Evolutionary conservation across 2,888 invertebrate species (phyloP), one percentile per base, ranked within the genome.

Genomic region (Megalurothrips usitatus): DNA sequence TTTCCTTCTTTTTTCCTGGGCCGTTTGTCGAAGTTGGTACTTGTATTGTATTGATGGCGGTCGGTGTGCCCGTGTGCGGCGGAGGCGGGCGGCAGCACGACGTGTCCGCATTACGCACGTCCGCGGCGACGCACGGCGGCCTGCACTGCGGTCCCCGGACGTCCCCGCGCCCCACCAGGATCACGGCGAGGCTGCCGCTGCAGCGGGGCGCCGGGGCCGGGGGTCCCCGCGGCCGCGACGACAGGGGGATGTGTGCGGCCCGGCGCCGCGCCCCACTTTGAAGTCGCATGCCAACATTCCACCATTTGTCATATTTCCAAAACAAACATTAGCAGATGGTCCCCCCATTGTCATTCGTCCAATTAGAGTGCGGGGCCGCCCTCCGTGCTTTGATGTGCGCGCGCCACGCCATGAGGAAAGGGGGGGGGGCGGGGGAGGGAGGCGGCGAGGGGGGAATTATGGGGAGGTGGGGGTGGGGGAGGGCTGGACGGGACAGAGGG

Each of bases 301-400:
- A 12, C 23, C 68, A 75, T 75, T 75, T 75, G 68, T 75, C 68
- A 75, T 75, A 75, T 75, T 75, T 75, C 68, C 68, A 75, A 75
- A 75, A 75, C 68, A 75, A 75, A 75, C 68, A 75, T 75, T 26
- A 75, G 68, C 68, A 75, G 68, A 75, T 75, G 68, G 23, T 58
- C 23, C 26, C 68, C 14, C 68, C 68, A 75, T 75, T 75, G 68
- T 75, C 68, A 75, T 75, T 75, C 68, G 68, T 75, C 68, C 68
- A 75, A 75, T 75, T 75, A 75, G 68, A 26, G 68, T 75, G 12
- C 34, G 34, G 34, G 34, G 34, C 23, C 68, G 26, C 68, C 26
- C 12, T 75, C 26, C 68, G 23, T 26, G 68, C 68, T 75, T 75
- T 75, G 68, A 75, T 75, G 68, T 75, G 68, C 68, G 68, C 68